Percentiles rank a stretch among this genome's conserved stretches.
Conservation (phyloP, 1,140 invertebrate genomes). For the Heliconius melpomene region DNA sequence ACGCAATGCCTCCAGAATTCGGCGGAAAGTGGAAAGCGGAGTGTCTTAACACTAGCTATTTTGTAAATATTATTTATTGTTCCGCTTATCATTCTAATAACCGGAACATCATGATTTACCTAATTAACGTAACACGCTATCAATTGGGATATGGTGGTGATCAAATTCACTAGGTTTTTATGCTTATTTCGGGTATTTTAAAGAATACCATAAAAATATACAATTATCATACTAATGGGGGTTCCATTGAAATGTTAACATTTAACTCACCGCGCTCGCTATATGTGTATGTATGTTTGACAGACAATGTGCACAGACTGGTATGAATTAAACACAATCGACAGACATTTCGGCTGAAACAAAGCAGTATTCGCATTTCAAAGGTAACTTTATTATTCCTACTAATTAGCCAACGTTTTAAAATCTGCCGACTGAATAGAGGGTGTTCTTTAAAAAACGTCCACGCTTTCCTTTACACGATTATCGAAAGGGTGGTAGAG, state of each 20-base stretch:
- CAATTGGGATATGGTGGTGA: too few species aligned
- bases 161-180: too few species aligned
- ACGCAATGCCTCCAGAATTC: too few species aligned
- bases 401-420: constrained; percentile 61
- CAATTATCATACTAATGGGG: not conserved
- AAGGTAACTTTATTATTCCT: constrained; percentile 52
- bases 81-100: too few species aligned
- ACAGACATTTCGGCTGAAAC: constrained; percentile 25
- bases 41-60: too few species aligned
- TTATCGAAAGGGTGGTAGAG: constrained; percentile 47
- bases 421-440: constrained; percentile 53
- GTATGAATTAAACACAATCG: constrained; percentile 13
- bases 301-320: not conserved
- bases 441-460: constrained; percentile 56
- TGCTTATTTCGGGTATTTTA: too few species aligned
- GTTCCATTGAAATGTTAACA: not conserved
- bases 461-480: constrained; percentile 59
- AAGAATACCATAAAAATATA: not conserved
- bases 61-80: too few species aligned
- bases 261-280: not conserved
- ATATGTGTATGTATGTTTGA: not conserved
- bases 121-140: too few species aligned
- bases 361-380: constrained; percentile 36
- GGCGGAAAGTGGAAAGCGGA: too few species aligned
- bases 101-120: too few species aligned